Evolutionary conservation across 2,797 vertebrate species (phyloP).

Genomic region (Psittacula echo): DNA sequence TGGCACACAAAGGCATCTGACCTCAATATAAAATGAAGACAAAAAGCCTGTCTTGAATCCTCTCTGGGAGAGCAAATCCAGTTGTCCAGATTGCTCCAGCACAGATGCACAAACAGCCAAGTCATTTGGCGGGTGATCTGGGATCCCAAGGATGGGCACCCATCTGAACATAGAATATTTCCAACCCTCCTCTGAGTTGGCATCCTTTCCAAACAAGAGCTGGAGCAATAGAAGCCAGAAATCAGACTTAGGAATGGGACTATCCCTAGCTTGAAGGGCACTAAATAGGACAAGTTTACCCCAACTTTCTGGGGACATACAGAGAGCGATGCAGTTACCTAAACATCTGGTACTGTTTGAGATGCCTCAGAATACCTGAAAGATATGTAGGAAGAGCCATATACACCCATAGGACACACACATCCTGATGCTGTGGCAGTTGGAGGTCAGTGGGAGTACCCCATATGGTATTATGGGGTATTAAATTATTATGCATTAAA

Average conservation of each 20-base stretch:
- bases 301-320: background rate
- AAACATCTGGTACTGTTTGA: background rate
- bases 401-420: background rate
- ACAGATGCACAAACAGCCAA: background rate
- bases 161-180: background rate
- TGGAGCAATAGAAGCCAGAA: background rate
- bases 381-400: background rate
- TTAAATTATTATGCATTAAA: background rate
- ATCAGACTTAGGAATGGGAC: background rate
- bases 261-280: background rate
- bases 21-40: conserved; percentile 8
- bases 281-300: background rate
- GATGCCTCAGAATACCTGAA: background rate
- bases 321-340: background rate
- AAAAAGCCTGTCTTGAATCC: background rate
- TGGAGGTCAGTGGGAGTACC: background rate
- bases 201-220: background rate
- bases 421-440: background rate
- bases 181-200: background rate
- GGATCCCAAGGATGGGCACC: background rate
- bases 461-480: accelerated
- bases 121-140: background rate
- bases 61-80: background rate
- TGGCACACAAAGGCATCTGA: conserved; percentile 46
- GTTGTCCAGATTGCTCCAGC: background rate